Conservation (phyloP, 2,888 invertebrate species). For the Plagiodera versicolora region DNA sequence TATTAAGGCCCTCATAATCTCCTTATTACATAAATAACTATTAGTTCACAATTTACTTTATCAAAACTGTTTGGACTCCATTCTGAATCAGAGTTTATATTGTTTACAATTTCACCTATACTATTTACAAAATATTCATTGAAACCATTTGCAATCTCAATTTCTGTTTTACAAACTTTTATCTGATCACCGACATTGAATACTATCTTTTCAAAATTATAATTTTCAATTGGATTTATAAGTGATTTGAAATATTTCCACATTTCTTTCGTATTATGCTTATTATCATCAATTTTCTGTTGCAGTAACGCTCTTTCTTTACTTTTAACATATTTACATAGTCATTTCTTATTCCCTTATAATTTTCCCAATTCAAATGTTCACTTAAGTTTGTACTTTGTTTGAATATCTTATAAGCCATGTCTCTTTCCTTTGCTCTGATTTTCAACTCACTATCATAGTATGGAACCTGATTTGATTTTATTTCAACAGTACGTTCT, state of each 20-base stretch:
- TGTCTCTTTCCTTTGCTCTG: conserved; percentile 3
- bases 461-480: conserved; percentile 1
- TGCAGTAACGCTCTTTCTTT: background rate
- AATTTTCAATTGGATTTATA: background rate
- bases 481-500: conserved; percentile 3
- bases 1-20: no score
- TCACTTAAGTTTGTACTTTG: background rate
- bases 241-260: conserved; percentile 1
- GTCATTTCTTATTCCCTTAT: background rate
- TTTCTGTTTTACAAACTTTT: conserved; percentile 18
- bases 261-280: background rate
- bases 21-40: no score
- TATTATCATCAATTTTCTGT: background rate
- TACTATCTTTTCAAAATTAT: background rate
- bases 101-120: background rate
- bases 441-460: conserved; percentile 4
- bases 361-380: conserved; percentile 1
- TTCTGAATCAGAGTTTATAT: background rate
- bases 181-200: background rate
- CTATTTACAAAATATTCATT: background rate
- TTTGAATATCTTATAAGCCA: conserved; percentile 3
- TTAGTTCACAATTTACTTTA: no score
- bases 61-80: no score
- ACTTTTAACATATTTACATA: background rate
- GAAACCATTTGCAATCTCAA: background rate